These are phyloP conservation scores for Phoxinus dragarum DNA, from an alignment of 2,797 vertebrate genomes.

Conservation along the genomic window DNA sequence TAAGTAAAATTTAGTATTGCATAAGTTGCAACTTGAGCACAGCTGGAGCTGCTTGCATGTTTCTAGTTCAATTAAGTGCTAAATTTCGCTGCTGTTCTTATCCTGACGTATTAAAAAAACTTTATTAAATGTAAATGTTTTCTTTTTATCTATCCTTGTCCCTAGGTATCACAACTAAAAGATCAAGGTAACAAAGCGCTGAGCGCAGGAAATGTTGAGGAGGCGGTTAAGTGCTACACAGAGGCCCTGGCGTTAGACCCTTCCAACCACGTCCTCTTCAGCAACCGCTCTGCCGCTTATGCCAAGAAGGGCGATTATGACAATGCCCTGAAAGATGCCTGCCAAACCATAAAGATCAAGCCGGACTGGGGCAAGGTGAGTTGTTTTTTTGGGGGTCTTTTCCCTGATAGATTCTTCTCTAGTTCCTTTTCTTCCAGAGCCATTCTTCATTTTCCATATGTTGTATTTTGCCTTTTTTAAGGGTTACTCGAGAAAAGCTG, in stretches of 20 bases:
- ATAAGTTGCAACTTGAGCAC: background rate
- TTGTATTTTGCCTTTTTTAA: slow-evolving; percentile 62
- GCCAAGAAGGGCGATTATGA: slow-evolving; percentile 87
- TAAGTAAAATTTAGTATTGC: background rate
- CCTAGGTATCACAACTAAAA: slow-evolving; percentile 89
- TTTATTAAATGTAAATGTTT: background rate
- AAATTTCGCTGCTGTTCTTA: background rate
- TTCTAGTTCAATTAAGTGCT: background rate
- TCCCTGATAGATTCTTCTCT: background rate
- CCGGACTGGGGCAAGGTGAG: slow-evolving; percentile 95
- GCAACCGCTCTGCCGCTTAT: slow-evolving; percentile 86
- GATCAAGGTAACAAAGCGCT: slow-evolving; percentile 95
- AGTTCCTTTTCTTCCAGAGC: background rate
- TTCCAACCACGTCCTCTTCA: slow-evolving; percentile 92
- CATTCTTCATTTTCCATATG: background rate
- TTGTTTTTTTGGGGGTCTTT: background rate
- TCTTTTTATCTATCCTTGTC: background rate
- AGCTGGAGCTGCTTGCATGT: background rate
- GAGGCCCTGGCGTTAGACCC: slow-evolving; percentile 91
- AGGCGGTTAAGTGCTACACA: slow-evolving; percentile 90
- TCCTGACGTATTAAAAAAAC: background rate
- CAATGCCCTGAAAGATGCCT: slow-evolving; percentile 89
- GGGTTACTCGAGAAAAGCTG: slow-evolving; percentile 95
- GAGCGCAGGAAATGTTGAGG: slow-evolving; percentile 87
- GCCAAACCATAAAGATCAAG: slow-evolving; percentile 90